Base-by-base conservation (phyloP, 2,113 vertebrate genomes). In the Xiphophorus couchianus region DNA sequence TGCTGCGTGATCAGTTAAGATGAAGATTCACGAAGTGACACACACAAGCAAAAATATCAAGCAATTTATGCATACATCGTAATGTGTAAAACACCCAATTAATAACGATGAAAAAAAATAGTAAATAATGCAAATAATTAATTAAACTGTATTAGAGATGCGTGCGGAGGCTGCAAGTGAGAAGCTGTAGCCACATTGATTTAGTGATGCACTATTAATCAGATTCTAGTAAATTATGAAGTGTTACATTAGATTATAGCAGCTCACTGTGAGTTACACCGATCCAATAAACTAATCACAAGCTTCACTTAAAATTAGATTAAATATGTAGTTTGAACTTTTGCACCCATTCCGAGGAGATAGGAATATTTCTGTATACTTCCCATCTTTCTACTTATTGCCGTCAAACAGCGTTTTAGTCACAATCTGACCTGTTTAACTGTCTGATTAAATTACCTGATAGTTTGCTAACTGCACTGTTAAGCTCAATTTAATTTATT, bases 251-350 rank as follows among this genome's bases (percentile, higher is more conserved):
- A 74, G 58, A 76, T 76, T 37, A 76, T 29, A 58, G 42, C 62
- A 15, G 37, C 37, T 60, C 25, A 51, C 35, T 9, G 5, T 42
- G 70, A 62, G 29, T 71, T 58, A 42, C 58, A 58, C 31, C 62
- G 63, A 81, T 72, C 62, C 78, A 81, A 69, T 73, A 62, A 83
- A 30, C 75, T 28, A 64, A 86, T 76, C 54, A 78, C 60, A 70
- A 4, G 22, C 33, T 83, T 69, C 28, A 51, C 39, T 71, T 66
- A 42, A 79, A 77, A 73, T 22, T 7, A 78, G 69, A 84, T 74
- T 71, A 84, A 66, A 78, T 15, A n/a, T 74, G 10, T 31, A 25
- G 22, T 35, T 60, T 75, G 68, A 69, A 83, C 73, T 58, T 80
- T 22, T 51, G 54, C 62, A 74, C 48, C 81, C 51, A 74, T 78